Evolutionary conservation across 2,797 vertebrate genomes (phyloP), one percentile per base, ranked within the genome.

Genomic region (Antrozous pallidus): DNA sequence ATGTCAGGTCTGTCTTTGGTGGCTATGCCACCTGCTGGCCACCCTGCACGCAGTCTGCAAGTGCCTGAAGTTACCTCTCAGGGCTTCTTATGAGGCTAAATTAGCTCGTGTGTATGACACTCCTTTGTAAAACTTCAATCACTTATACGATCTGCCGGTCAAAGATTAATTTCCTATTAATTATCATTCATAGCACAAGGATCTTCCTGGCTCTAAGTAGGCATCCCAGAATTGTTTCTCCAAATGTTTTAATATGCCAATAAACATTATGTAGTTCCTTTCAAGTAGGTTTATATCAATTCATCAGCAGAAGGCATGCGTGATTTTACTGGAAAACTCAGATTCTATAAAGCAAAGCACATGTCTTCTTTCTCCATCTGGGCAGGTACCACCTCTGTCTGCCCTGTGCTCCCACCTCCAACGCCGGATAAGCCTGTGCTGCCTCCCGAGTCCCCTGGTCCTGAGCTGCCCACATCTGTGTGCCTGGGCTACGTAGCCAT

Each of bases 91-190:
- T 33, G 33, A 85, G n/a, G 11, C 58, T 65, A 90, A 61, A 24
- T 28, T 58, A 65, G 38, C 73, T 89, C 24, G 0, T 73, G 26
- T 40, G 20, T 54, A 24, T 84, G 61, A 87, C 93, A 80, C 73
- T 63, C 9, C 36, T 77, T 70, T 75, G 22, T 65, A 80, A 77
- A 61, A 75, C 67, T 81, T 61, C 36, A 12, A 65, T 82, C 42
- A 22, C 69, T 89, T 24, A 5, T 70, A 70, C 38, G 28, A 92
- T 28, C 83, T 81, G 8, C 63, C 51, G 58, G 18, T 93, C 82
- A 65, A 63, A 74, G 85, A 84, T 70, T 70, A 92, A 90, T 84
- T 78, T 87, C 40, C 74, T 83, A 33, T 93, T 93, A 38, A 70
- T 75, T 85, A 33, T 31, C 63, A 54, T 83, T 75, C 65, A 61